phyloP scores from a whole-genome alignment of 2,888 invertebrate genomes.

The Oscheius sp. region DNA sequence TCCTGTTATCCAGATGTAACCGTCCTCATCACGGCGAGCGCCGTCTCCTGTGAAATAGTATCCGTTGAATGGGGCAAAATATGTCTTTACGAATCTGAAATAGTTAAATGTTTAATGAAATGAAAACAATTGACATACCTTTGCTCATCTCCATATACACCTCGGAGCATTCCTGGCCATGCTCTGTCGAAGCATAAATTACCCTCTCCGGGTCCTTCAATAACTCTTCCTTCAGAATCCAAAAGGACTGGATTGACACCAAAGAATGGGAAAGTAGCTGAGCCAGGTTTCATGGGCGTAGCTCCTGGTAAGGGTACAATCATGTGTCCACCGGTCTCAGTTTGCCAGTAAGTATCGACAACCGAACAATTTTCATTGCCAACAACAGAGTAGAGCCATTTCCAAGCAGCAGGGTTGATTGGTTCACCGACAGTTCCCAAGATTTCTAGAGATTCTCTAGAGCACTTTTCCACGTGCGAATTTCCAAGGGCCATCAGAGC shows the following conservation, averaged over 20 bases:
- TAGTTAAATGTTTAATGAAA: not conserved
- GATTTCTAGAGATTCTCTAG: constrained; percentile 76
- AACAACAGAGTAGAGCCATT: constrained; percentile 68
- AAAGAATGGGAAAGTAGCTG: constrained; percentile 97
- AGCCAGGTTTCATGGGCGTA: constrained; percentile 95
- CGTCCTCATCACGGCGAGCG: constrained; percentile 81
- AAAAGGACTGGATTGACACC: constrained; percentile 89
- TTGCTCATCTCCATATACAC: constrained; percentile 88
- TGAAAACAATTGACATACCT: constrained; percentile 50
- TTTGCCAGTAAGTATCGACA: constrained; percentile 99
- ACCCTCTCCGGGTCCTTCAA: constrained; percentile 60
- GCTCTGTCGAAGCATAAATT: constrained; percentile 83
- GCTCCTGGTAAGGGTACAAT: constrained; percentile 94
- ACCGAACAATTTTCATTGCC: constrained; percentile 78
- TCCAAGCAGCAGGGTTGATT: constrained; percentile 84
- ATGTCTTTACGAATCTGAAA: constrained; percentile 82
- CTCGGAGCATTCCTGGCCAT: constrained; percentile 98
- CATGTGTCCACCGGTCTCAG: constrained; percentile 97
- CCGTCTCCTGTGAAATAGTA: constrained; percentile 97
- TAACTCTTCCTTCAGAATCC: constrained; percentile 79
- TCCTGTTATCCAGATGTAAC: constrained; percentile 76
- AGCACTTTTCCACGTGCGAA: constrained; percentile 80
- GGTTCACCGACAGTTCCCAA: constrained; percentile 98
- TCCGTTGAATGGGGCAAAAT: constrained; percentile 94
- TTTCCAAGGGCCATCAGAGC: constrained; percentile 94